phyloP scores from a whole-genome alignment of 1,140 invertebrate genomes.

The Venustaconcha ellipsiformis region DNA sequence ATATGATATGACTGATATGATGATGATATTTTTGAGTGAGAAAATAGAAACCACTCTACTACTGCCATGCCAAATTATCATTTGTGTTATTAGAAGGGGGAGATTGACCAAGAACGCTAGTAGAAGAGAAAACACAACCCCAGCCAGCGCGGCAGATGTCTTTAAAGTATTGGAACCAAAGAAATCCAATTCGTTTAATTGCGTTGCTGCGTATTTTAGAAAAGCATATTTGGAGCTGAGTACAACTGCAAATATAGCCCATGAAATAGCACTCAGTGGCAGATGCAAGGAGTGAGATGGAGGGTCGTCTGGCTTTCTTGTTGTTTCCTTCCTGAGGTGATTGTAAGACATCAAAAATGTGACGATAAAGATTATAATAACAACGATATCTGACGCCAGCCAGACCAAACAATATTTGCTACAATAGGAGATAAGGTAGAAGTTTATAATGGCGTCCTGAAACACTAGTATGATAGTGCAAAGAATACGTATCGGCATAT shows the following conservation, averaged over 20 bases:
- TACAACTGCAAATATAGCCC: slow-evolving; percentile 72
- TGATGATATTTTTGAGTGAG: slow-evolving; percentile 74
- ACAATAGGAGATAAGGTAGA: slow-evolving; percentile 38
- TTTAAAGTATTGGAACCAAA: slow-evolving; percentile 73
- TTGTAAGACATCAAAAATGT: slow-evolving; percentile 16
- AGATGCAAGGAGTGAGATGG: slow-evolving; percentile 36
- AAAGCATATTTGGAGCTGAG: slow-evolving; percentile 71
- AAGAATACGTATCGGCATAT: slow-evolving; percentile 34
- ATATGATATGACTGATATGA: slow-evolving; percentile 57
- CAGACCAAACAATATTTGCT: slow-evolving; percentile 20
- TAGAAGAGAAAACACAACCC: slow-evolving; percentile 73
- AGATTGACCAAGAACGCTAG: slow-evolving; percentile 72
- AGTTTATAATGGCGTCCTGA: slow-evolving; percentile 35
- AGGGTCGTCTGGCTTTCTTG: slow-evolving; percentile 1
- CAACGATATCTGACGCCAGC: slow-evolving; percentile 30
- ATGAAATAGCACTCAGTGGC: slow-evolving; percentile 71
- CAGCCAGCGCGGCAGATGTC: slow-evolving; percentile 69
- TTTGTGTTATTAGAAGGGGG: slow-evolving; percentile 72
- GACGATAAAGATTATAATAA: slow-evolving; percentile 22
- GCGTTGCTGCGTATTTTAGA: slow-evolving; percentile 67
- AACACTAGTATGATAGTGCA: slow-evolving; percentile 31
- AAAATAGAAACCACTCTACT: slow-evolving; percentile 72
- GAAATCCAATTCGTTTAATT: slow-evolving; percentile 57
- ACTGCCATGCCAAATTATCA: slow-evolving; percentile 72
- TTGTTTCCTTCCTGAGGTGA: slow-evolving; percentile 14